phyloP scores from a whole-genome alignment of 2,888 invertebrate genomes.

The Sinelater perroti region DNA sequence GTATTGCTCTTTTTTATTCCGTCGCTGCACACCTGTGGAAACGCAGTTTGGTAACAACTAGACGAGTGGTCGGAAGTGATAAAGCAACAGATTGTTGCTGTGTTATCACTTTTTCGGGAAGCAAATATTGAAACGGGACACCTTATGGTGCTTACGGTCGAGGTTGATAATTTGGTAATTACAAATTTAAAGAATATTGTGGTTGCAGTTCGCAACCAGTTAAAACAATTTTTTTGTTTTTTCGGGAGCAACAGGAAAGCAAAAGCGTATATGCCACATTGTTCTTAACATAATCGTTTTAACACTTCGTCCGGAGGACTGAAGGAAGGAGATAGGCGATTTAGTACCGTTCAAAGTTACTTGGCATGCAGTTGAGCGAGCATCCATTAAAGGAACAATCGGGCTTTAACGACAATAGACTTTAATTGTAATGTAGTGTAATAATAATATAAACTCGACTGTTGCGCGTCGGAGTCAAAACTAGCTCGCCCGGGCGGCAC shows the following conservation, averaged over 20 bases:
- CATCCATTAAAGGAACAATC: conserved; percentile 21
- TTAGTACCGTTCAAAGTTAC: conserved; percentile 12
- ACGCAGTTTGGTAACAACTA: too few species aligned
- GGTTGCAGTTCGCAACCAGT: background rate
- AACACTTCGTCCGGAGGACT: conserved; percentile 13
- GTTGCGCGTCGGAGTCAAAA: background rate
- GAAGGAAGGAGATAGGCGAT: conserved; percentile 20
- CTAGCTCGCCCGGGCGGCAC: background rate
- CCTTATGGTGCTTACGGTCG: too few species aligned
- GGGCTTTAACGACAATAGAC: conserved; percentile 13
- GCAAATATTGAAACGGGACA: too few species aligned
- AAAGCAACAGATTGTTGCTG: too few species aligned
- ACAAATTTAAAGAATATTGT: background rate
- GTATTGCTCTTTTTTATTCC: too few species aligned
- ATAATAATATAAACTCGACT: conserved; percentile 12
- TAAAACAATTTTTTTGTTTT: too few species aligned
- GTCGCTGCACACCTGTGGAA: too few species aligned
- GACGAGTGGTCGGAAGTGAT: too few species aligned
- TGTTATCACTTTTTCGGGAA: too few species aligned
- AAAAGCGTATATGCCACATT: background rate
- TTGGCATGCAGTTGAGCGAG: conserved; percentile 19
- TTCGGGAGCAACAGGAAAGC: background rate
- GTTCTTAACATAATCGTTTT: conserved; percentile 2
- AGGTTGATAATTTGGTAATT: too few species aligned
- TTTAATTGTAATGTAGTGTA: background rate